Base-by-base conservation (phyloP, 1,140 invertebrate species). In the Drosophila prosaltans region DNA sequence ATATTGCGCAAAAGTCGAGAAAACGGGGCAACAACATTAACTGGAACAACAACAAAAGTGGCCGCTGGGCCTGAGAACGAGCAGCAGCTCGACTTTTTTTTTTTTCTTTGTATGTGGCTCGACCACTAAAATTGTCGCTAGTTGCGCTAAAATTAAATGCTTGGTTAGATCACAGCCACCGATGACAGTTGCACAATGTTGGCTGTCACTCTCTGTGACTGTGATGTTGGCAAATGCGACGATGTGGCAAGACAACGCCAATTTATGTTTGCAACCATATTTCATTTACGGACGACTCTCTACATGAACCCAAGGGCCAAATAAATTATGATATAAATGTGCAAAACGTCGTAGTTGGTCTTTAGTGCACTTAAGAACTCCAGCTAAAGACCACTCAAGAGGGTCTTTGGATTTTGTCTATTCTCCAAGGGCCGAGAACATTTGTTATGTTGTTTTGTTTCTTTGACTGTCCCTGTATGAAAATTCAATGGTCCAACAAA, bases 151-250 rank as follows among this genome's bases (percentile, higher is more conserved):
- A 86, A 80, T 88, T 83, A 88, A 88, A 86, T 80, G 83, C 75
- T 86, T 79, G 73, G 73, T 78, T 83, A 76, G 72, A 70, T 76
- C 80, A 82, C 74, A 78, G 81, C 83, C 74, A 72, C 69, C 82
- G 72, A 88, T 76, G 83, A 85, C 83, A 86, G 83, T 88, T 86
- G 80, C 83, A 88, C 82, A 86, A 86, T 82, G 75, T 88, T 74
- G 63, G 60, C 70, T 71, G 78, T 72, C 81, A 86, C 51, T 58
- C 61, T 41, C 62, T 68, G 57, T 57, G 30, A 65, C 2, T 65
- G 30, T 67, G 32, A 36, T 60, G 51, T 54, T 41, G 32, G 3
- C 32, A 36, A 36, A 16, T 16, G 16, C 26, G 41, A 21, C 40
- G 60, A 78, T 85, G 81, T 80, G 69, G 69, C 78, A 65, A 84